phyloP scores from a whole-genome alignment of 1,140 invertebrate species.

The Trichoplusia ni region DNA sequence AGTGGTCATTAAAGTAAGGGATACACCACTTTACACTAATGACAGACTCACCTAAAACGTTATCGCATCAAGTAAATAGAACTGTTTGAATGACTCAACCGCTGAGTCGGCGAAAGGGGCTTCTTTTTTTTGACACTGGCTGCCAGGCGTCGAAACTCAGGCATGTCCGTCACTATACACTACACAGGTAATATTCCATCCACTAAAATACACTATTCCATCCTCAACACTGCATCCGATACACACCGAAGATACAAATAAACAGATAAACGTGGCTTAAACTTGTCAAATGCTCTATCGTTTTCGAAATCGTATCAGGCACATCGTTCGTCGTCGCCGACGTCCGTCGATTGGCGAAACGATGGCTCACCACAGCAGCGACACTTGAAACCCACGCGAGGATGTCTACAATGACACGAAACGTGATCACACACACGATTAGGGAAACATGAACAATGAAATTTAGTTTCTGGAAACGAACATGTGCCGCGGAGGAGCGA shows the following conservation, averaged over 20 bases:
- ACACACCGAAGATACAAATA: conserved; percentile 32
- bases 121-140: conserved; percentile 78
- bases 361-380: conserved; percentile 28
- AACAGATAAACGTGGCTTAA: conserved; percentile 32
- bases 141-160: conserved; percentile 67
- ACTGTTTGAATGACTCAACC: conserved; percentile 57
- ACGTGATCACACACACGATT: conserved; percentile 54
- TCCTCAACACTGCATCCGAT: conserved; percentile 73
- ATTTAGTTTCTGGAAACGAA: conserved; percentile 59
- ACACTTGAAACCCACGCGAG: conserved; percentile 57
- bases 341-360: conserved; percentile 42
- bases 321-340: conserved; percentile 54
- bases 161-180: conserved; percentile 72
- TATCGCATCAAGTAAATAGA: conserved; percentile 75
- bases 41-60: conserved; percentile 76
- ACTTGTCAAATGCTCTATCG: conserved; percentile 42
- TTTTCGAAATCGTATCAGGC: conserved; percentile 51
- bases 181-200: conserved; percentile 47
- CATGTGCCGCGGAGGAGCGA: conserved; percentile 46
- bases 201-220: conserved; percentile 46
- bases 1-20: conserved; percentile 48
- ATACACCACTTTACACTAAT: conserved; percentile 56
- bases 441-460: conserved; percentile 50
- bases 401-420: conserved; percentile 59
- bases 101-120: conserved; percentile 55